phyloP scores from a whole-genome alignment of 2,797 vertebrate species.

The Coregonus suidteri region DNA sequence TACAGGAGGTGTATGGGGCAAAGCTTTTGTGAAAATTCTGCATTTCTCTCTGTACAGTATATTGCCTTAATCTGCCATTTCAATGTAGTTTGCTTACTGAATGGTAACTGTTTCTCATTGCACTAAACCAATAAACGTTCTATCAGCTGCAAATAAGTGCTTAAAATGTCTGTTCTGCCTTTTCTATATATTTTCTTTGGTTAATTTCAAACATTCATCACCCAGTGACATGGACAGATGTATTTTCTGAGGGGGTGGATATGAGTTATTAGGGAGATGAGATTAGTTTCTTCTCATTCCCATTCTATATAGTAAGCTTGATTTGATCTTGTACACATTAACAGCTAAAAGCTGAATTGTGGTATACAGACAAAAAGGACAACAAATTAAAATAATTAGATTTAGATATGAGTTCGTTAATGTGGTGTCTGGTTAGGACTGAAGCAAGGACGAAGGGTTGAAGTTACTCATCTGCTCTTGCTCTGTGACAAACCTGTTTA shows the following conservation, averaged over 20 bases:
- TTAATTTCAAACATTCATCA: neutral
- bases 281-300: neutral
- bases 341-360: neutral
- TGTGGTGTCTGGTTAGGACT: neutral
- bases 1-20: neutral
- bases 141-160: neutral
- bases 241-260: neutral
- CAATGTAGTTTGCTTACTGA: neutral
- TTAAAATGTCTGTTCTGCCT: neutral
- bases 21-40: neutral
- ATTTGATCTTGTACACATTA: neutral
- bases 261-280: neutral
- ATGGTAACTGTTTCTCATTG: neutral
- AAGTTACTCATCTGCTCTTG: neutral
- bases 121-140: conserved; percentile 40
- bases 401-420: neutral
- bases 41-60: neutral
- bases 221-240: neutral
- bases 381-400: neutral
- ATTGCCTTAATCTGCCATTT: neutral
- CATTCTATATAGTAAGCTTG: too few relatives aligned
- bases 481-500: neutral
- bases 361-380: neutral
- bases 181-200: neutral
- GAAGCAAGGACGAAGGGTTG: neutral